Base-by-base conservation (phyloP, 2,113 vertebrate genomes). In the Apteryx mantelli region DNA sequence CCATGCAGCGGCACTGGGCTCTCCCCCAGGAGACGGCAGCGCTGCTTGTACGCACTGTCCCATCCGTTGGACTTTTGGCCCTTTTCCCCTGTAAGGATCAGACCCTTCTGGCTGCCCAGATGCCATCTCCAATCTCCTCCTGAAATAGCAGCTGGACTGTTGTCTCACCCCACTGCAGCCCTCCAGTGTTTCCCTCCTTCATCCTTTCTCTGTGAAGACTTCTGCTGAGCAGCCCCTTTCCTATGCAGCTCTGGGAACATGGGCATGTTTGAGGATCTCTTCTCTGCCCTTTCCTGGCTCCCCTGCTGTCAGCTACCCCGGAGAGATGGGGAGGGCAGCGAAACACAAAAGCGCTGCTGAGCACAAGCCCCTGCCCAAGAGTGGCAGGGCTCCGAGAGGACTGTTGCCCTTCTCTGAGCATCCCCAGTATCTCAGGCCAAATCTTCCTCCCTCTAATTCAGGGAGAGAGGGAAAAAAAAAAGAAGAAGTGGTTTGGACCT, bases 81-180 rank as follows among this genome's bases (percentile, higher is more conserved):
- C 71, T 42, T 73, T 71, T 63, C 85, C 44, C 63, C 80, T 36
- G 24, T 63, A 86, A 64, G 44, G 96, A 97, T 91, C 86, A 85
- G 76, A 93, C 95, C 93, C 79, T 96, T 97, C 90, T 85, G 82
- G 88, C 95, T 96, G 96, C 77, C 56, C 94, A 65, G 56, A 42
- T 55, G 42, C 69, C 14, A 12, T 56, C 71, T 55, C 7, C 25
- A 7, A 9, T 18, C 52, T 18, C 38, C 11, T 17, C 32, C 17
- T 16, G n/a, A 55, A 19, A 28, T 48, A 65, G 70, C 58, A 42
- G 28, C n/a, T 11, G 7, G 19, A 30, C 30, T 63, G 14, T 46
- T 26, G 4, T 77, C 44, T 6, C 63, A 52, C 40, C 88, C 53
- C 76, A 52, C 16, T 26, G 13, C 61, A 63, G 44, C 25, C 74